A percentile compares a stretch with the other conserved stretches of the same genome.
These are phyloP conservation scores for Drosophila truncata DNA, from an alignment of 1,140 invertebrate genomes.

Conservation along the genomic window DNA sequence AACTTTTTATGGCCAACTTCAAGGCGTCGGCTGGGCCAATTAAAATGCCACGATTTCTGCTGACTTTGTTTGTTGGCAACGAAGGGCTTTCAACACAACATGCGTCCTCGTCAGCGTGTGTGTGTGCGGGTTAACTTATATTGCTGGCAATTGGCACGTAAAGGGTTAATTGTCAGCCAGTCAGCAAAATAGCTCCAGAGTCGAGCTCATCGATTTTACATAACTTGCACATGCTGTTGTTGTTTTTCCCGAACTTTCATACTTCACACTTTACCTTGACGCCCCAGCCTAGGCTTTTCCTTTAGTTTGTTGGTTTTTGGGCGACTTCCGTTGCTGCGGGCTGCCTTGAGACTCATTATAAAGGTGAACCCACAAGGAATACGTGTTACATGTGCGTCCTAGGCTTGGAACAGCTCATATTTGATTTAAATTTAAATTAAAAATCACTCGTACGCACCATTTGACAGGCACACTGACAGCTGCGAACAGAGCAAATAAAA, in stretches of 20 bases:
- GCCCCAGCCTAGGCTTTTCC: slow-evolving; percentile 41
- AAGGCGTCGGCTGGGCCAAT: slow-evolving; percentile 47
- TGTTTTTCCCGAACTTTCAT: slow-evolving; percentile 6
- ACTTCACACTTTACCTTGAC: slow-evolving; percentile 68
- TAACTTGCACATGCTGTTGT: slow-evolving; percentile 56
- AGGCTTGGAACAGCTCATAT: slow-evolving; percentile 13
- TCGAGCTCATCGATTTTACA: slow-evolving; percentile 66
- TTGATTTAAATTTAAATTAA: slow-evolving; percentile 70
- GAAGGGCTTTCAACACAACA: slow-evolving; percentile 5
- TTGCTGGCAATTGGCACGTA: slow-evolving; percentile 73
- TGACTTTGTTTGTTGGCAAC: slow-evolving; percentile 43
- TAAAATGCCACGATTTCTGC: slow-evolving; percentile 54
- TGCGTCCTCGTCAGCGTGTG: neutral
- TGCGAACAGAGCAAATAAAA: slow-evolving; percentile 46
- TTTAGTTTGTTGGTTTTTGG: slow-evolving; percentile 51
- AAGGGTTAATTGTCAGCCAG: slow-evolving; percentile 75
- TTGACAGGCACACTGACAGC: slow-evolving; percentile 39
- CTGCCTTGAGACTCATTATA: slow-evolving; percentile 27
- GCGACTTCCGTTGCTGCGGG: slow-evolving; percentile 38
- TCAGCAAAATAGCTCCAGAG: slow-evolving; percentile 60
- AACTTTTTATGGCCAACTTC: slow-evolving; percentile 45
- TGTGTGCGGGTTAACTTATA: slow-evolving; percentile 61
- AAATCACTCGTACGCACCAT: slow-evolving; percentile 72
- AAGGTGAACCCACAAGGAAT: neutral
- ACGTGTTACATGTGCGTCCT: slow-evolving; percentile 23